Conservation (phyloP, 2,113 vertebrate genomes). For the Speoplatyrhinus poulsoni region DNA sequence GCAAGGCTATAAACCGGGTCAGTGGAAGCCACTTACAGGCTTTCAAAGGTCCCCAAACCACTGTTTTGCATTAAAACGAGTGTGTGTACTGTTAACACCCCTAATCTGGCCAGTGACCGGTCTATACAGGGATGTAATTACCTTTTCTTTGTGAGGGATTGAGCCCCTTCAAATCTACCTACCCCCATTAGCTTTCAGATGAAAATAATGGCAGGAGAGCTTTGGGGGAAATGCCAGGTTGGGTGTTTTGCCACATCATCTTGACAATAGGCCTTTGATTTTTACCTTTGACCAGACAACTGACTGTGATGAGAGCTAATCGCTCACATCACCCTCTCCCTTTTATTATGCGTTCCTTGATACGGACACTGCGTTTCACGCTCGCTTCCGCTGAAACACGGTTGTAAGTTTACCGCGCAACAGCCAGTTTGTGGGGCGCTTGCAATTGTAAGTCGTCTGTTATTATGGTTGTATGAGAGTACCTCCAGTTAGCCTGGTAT, state of each 20-base stretch:
- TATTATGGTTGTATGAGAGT: conserved; percentile 35
- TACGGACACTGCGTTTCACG: conserved; percentile 7
- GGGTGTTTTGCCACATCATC: conserved; percentile 19
- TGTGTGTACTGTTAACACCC: too few species aligned
- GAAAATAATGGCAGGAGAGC: conserved; percentile 32
- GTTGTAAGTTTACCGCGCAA: conserved; percentile 5
- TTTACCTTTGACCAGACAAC: conserved; percentile 19
- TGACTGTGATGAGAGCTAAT: conserved; percentile 42
- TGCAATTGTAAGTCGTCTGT: background rate
- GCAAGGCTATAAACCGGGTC: too few species aligned
- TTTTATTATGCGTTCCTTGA: conserved; percentile 23
- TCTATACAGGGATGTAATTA: background rate
- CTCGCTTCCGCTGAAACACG: background rate
- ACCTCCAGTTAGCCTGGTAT: conserved; percentile 53
- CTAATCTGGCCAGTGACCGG: too few species aligned
- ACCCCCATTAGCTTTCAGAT: conserved; percentile 17
- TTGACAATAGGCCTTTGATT: conserved; percentile 46
- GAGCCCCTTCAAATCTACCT: conserved; percentile 26
- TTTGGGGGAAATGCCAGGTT: conserved; percentile 16
- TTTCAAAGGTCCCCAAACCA: background rate
- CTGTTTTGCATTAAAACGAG: background rate
- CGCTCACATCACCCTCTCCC: conserved; percentile 19
- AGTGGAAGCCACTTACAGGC: too few species aligned
- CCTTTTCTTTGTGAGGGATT: conserved; percentile 12
- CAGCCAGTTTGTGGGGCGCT: conserved; percentile 16